Evolutionary conservation across 2,797 vertebrate genomes (phyloP), one percentile per base, ranked within the genome.

Genomic region (Sebastes kiyomatsui): DNA sequence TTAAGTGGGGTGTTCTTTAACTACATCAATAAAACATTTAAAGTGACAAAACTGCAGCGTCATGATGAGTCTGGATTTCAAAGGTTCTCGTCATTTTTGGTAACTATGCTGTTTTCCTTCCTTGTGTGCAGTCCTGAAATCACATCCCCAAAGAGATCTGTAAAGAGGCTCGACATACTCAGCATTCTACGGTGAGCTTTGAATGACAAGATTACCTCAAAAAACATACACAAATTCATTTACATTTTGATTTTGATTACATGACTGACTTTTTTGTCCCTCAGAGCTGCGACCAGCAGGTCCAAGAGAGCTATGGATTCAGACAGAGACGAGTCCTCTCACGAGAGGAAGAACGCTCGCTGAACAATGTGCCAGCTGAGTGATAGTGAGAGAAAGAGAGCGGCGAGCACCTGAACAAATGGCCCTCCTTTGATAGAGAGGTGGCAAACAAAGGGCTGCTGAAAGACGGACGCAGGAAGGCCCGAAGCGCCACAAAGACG

Each of bases 351-450:
- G 52, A 60, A 12, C 3, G 4, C 56, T 38, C 58, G 83, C 72
- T 82, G 82, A 77, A 77, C 62, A 74, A 67, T 16, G 54, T 14
- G 35, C 67, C 71, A 81, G 72, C 33, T 35, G 90, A 88, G 83
- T 2, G 7, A 64, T 60, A 68, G 67, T 5, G 83, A 71, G 66
- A 85, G 67, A 46, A 74, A 70, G 78, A 71, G 70, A 81, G 90
- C 72, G 54, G 83, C 30, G 86, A 94, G 94, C 92, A 87, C 79
- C 89, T 87, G 93, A 96, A 95, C 91, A 94, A 94, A 92, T 80
- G 52, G 4, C 28, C 10, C 87, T 91, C 88, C 88, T 88, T 75
- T 70, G 52, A 68, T 18, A 68, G 52, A 65, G 11, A 46, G 61
- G 77, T 70, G 59, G 28, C 67, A 35, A 71, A 90, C 42, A 85